These are phyloP conservation scores for Nemotelus pantherinus DNA, from an alignment of 2,888 invertebrate genomes.

Conservation along the genomic window DNA sequence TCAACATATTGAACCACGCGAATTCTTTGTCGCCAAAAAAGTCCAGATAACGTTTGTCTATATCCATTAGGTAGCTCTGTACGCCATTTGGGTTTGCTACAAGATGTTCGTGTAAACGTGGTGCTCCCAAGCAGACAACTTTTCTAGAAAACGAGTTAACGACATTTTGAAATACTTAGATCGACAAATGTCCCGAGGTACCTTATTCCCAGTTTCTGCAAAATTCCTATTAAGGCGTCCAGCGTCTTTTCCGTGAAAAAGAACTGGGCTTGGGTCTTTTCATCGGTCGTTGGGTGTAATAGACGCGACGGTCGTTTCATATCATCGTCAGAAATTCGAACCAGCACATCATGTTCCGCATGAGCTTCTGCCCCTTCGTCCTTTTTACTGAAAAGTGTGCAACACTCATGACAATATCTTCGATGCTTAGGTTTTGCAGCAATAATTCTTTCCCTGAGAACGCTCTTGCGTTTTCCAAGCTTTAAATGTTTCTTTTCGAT, in stretches of 20 bases:
- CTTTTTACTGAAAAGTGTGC: constrained; percentile 65
- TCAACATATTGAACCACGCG: constrained; percentile 90
- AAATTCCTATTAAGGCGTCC: constrained; percentile 71
- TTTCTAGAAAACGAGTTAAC: constrained; percentile 66
- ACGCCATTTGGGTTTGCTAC: constrained; percentile 61
- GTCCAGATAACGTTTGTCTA: constrained; percentile 77
- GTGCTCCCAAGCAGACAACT: constrained; percentile 87
- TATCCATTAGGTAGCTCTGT: constrained; percentile 78
- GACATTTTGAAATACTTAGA: background rate
- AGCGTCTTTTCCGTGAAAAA: constrained; percentile 79
- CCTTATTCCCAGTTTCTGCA: constrained; percentile 71
- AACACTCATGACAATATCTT: constrained; percentile 74
- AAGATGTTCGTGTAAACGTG: constrained; percentile 78
- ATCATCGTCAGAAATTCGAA: constrained; percentile 69
- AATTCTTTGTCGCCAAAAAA: constrained; percentile 75
- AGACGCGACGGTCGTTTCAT: constrained; percentile 73
- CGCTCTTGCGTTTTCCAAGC: background rate
- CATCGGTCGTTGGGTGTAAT: constrained; percentile 75
- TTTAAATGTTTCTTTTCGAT: background rate
- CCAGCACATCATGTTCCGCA: constrained; percentile 67
- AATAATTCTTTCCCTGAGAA: constrained; percentile 27
- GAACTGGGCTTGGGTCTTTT: constrained; percentile 88
- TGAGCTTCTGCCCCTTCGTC: constrained; percentile 64
- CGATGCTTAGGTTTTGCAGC: constrained; percentile 62
- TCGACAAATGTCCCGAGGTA: constrained; percentile 54